A percentile compares a stretch with the other conserved stretches of the same genome.
phyloP scores from a whole-genome alignment of 2,797 vertebrate species.

The Cottoperca gobio region DNA sequence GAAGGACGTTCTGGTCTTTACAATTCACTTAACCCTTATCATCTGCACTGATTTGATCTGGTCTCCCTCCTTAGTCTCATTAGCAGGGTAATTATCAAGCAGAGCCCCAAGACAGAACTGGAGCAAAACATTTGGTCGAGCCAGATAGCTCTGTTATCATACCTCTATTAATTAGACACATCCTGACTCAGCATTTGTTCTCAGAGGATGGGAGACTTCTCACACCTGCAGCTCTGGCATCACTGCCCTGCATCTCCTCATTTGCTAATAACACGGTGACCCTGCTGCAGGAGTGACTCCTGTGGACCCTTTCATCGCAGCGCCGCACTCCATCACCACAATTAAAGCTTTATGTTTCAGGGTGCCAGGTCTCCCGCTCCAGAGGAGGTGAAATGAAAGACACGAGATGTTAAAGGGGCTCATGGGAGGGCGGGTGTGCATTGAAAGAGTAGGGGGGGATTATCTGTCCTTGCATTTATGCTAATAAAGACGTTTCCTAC shows the following conservation, averaged over 20 bases:
- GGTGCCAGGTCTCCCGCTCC: conserved; percentile 56
- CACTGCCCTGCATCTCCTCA: conserved; percentile 28
- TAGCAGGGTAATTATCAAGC: conserved; percentile 74
- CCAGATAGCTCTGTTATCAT: conserved; percentile 48
- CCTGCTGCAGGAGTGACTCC: conserved; percentile 54
- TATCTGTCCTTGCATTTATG: conserved; percentile 73
- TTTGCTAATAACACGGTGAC: conserved; percentile 64
- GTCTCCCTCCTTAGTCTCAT: conserved; percentile 54
- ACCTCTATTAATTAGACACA: conserved; percentile 61
- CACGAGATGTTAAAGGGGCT: conserved; percentile 43
- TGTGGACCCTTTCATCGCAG: conserved; percentile 54
- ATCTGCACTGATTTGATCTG: conserved; percentile 64
- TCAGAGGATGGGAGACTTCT: conserved; percentile 12
- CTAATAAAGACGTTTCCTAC: conserved; percentile 48
- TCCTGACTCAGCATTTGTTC: conserved; percentile 47
- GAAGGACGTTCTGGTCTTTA: conserved; percentile 55
- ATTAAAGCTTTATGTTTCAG: conserved; percentile 73
- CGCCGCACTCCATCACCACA: conserved; percentile 65
- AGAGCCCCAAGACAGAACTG: conserved; percentile 52
- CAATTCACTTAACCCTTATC: conserved; percentile 71
- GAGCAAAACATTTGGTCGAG: conserved; percentile 56
- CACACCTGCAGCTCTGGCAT: conserved; percentile 9
- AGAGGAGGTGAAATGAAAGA: conserved; percentile 80
- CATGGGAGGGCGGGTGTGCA: conserved; percentile 34
- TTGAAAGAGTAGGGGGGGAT: conserved; percentile 47